Base-by-base conservation (phyloP, 30 jellyfish, hydroid and myxozoan species). In the Aurelia sp. region DNA sequence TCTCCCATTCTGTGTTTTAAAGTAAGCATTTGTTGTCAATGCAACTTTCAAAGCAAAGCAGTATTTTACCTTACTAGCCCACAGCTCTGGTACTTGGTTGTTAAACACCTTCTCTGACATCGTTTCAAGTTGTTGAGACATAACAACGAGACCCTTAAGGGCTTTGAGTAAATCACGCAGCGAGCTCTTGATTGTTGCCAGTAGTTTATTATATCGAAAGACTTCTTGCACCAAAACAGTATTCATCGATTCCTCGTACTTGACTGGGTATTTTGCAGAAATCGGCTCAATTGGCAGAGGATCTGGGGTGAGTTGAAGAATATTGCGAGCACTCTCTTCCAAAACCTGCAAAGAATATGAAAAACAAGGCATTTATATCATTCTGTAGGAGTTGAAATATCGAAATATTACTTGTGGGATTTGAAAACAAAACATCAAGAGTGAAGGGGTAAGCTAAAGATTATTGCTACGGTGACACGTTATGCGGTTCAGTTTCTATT, bases 191-290 rank as follows among this genome's bases (percentile, higher is more conserved):
- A 92, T 85, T 41, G 95, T 82, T 41, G 82, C 31, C 67, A 92
- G 93, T 20, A 92, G 72, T 65, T 86, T 92, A 85, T 92, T 92
- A 74, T 92, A 92, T 15, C 98, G 94, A 15, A 76, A 82, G 47
- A 92, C 96, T 63, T 92, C 98, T 55, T 92, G 98, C 17, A 85
- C 95, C 57, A 92, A 76, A 11, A 92, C 98, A 7, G 98, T 92
- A 86, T 92, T 92, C 98, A 92, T 92, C 20, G 98, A 92, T 33
- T 92, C 98, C 65, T 92, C 98, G 82, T 92, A 92, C 62, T 67
- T 92, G 27, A 92, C 98, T 11, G 98, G 98, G 60, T 92, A 92
- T 61, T 92, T 92, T 70, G 63, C 86, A 11, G 83, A 62, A 0
- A 92, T 92, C 3, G 84, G 86, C 17, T 81, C 98, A 4, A 92